Percentiles rank a stretch among this genome's conserved stretches.
Evolutionary conservation across 2,888 invertebrate genomes (phyloP).

Genomic region (Eledone cirrhosa): DNA sequence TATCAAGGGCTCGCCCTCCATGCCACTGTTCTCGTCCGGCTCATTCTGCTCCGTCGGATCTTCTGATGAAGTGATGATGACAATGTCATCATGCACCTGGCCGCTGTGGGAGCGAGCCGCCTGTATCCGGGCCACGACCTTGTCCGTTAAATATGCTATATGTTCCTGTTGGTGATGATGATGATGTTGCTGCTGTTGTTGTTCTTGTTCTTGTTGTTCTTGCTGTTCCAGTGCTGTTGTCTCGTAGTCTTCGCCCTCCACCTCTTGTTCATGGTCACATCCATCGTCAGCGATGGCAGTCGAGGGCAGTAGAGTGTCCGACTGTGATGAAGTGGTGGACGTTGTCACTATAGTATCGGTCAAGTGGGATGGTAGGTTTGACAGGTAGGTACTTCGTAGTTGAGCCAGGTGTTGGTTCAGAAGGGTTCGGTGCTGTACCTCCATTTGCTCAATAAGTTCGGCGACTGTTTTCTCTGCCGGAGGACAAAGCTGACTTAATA

Average conservation of each 20-base stretch:
- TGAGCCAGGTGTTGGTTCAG: slow-evolving; percentile 46
- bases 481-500: slow-evolving; percentile 44
- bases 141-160: slow-evolving; percentile 10
- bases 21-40: not conserved
- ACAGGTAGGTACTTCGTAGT: slow-evolving; percentile 40
- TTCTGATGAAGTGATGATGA: slow-evolving; percentile 23
- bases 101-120: not conserved
- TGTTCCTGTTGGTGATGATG: not conserved
- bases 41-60: not conserved
- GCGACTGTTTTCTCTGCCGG: slow-evolving; percentile 44
- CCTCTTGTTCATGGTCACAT: not conserved
- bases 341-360: not conserved
- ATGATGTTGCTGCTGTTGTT: not conserved
- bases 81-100: slow-evolving; percentile 28
- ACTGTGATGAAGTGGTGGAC: not conserved
- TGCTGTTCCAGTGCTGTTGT: not conserved
- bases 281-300: not conserved
- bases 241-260: not conserved
- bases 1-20: slow-evolving; percentile 1
- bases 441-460: slow-evolving; percentile 41
- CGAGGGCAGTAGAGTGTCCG: not conserved
- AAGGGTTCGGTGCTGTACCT: slow-evolving; percentile 48
- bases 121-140: slow-evolving; percentile 23
- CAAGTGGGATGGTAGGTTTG: not conserved
- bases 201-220: not conserved